These are phyloP conservation scores for Microcebus tavaratra DNA, from an alignment of 2,113 vertebrate genomes.

Conservation along the genomic window DNA sequence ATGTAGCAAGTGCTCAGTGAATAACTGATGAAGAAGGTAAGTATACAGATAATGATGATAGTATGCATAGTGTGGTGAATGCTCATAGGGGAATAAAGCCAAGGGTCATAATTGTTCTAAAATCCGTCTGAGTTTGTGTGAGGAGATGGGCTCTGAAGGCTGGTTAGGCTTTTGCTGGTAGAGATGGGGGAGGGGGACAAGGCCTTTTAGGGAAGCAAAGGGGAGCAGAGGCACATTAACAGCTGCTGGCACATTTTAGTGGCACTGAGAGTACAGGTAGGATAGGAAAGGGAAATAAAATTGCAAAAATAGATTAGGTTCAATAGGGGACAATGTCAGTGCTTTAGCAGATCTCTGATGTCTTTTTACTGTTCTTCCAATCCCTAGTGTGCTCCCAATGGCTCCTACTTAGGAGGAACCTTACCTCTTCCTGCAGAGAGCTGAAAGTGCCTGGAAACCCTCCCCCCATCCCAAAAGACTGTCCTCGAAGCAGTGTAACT, in stretches of 20 bases:
- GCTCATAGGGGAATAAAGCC: neutral
- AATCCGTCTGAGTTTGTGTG: neutral
- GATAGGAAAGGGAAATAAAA: neutral
- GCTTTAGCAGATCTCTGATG: neutral
- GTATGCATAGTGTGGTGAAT: neutral
- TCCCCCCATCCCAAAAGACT: neutral
- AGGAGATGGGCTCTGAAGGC: neutral
- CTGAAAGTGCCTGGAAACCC: neutral
- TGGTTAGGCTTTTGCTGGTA: neutral
- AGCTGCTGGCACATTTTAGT: neutral
- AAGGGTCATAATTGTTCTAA: neutral
- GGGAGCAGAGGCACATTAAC: neutral
- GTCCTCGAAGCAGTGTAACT: neutral
- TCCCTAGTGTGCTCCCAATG: neutral
- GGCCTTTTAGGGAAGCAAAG: neutral
- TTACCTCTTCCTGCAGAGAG: neutral
- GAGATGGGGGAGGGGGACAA: neutral
- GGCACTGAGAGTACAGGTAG: neutral
- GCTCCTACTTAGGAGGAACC: neutral
- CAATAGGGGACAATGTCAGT: neutral
- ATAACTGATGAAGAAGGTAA: neutral
- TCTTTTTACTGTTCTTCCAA: neutral
- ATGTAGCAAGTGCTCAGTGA: neutral
- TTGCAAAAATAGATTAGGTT: slow-evolving; percentile 13
- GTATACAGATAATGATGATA: neutral